A percentile compares a stretch with the other conserved stretches of the same genome.
Conservation (phyloP, 2,113 vertebrate species). For the Triplophysa rosa region DNA sequence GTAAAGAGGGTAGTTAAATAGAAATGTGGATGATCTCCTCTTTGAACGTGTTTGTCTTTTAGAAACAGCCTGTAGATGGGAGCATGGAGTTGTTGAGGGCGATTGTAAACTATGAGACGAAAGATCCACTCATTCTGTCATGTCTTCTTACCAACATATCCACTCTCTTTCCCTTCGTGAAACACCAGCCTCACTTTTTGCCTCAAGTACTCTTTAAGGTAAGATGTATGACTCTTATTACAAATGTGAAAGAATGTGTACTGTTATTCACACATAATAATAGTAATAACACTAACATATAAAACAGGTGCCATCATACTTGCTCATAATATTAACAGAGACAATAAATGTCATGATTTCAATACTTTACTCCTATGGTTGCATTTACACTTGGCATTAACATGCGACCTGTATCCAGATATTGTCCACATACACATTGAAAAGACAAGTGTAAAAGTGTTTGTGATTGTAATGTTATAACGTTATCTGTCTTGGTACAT, state of each 20-base stretch:
- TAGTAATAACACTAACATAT: no score
- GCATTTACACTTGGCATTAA: no score
- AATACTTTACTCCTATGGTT: no score
- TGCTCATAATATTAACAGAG: no score
- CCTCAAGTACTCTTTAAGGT: conserved; percentile 91
- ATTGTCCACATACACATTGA: no score
- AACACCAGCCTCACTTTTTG: conserved; percentile 80
- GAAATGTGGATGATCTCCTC: neutral
- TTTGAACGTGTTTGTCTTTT: neutral
- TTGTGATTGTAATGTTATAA: no score
- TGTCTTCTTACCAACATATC: conserved; percentile 92
- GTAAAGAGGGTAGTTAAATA: neutral
- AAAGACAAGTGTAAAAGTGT: no score
- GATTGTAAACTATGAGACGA: conserved; percentile 86
- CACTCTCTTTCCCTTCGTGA: conserved; percentile 88
- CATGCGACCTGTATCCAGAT: no score
- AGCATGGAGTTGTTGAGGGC: conserved; percentile 88
- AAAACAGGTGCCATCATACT: no score
- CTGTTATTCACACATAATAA: no score
- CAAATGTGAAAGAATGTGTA: neutral
- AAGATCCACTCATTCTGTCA: conserved; percentile 92
- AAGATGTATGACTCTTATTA: neutral
- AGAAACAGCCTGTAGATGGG: conserved; percentile 85
- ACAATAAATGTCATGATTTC: no score
- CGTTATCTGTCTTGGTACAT: no score